Percentiles rank a stretch among this genome's conserved stretches.
Conservation (phyloP, 2,797 vertebrate genomes). For the Pangasius mekongensis region DNA sequence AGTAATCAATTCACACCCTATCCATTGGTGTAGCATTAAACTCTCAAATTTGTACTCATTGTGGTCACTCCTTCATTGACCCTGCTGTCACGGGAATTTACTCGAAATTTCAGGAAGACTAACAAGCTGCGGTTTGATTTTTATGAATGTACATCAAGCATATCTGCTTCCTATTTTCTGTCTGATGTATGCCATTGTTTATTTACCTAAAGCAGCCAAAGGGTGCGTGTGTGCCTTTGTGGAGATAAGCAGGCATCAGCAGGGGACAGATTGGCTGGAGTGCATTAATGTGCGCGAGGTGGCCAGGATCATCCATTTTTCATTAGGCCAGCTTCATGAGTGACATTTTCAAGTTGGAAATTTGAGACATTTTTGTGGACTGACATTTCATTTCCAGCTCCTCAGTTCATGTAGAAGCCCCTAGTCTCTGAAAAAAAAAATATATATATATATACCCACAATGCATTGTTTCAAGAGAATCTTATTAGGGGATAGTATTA, state of each 20-base stretch:
- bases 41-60: constrained; percentile 33
- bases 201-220: constrained; percentile 72
- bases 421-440: constrained; percentile 52
- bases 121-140: constrained; percentile 73
- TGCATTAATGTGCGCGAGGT: constrained; percentile 75
- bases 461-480: constrained; percentile 77
- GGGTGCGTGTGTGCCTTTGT: constrained; percentile 71
- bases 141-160: constrained; percentile 74
- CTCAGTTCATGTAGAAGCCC: constrained; percentile 63
- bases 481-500: constrained; percentile 72
- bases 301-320: constrained; percentile 78
- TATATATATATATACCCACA: constrained; percentile 66
- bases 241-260: constrained; percentile 77
- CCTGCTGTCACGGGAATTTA: constrained; percentile 21
- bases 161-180: constrained; percentile 65
- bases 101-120: constrained; percentile 72
- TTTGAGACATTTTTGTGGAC: constrained; percentile 69
- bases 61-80: constrained; percentile 30
- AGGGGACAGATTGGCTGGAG: constrained; percentile 73
- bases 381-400: constrained; percentile 71
- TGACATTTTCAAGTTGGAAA: constrained; percentile 75
- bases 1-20: constrained; percentile 19
- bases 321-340: constrained; percentile 78
- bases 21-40: constrained; percentile 35
- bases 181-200: constrained; percentile 70